A percentile compares a stretch with the other conserved stretches of the same genome.
phyloP scores from a whole-genome alignment of 2,888 invertebrate genomes.

The Erebia epiphron region DNA sequence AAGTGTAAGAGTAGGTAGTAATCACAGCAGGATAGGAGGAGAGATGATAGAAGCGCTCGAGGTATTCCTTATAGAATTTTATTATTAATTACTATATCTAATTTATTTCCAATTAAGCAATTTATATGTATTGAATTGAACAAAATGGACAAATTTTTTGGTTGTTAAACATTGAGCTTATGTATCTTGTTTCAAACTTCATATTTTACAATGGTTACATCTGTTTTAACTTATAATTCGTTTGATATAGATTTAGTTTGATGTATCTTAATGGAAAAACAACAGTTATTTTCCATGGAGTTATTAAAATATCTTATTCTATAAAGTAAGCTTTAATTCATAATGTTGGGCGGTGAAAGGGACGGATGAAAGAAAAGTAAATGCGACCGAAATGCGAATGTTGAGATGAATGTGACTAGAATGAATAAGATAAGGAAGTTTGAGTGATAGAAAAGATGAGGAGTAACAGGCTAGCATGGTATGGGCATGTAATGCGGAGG shows the following conservation, averaged over 20 bases:
- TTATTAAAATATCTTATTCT: too few relatives aligned
- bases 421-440: too few relatives aligned
- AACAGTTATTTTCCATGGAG: too few relatives aligned
- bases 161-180: background rate
- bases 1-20: constrained; percentile 67
- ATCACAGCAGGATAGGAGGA: constrained; percentile 72
- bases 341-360: too few relatives aligned
- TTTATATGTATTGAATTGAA: background rate
- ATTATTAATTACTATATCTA: background rate
- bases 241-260: too few relatives aligned
- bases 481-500: too few relatives aligned
- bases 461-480: too few relatives aligned
- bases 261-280: background rate
- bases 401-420: too few relatives aligned
- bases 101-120: background rate
- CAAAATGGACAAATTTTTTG: background rate
- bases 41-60: constrained; percentile 66
- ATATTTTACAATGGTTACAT: background rate
- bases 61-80: constrained; percentile 46
- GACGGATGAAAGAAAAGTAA: too few relatives aligned
- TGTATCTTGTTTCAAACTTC: constrained; percentile 1
- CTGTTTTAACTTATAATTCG: background rate
- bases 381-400: too few relatives aligned
- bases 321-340: too few relatives aligned
- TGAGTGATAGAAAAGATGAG: too few relatives aligned